Conservation (phyloP, 2,888 invertebrate genomes). For the Plagiodera versicolora region DNA sequence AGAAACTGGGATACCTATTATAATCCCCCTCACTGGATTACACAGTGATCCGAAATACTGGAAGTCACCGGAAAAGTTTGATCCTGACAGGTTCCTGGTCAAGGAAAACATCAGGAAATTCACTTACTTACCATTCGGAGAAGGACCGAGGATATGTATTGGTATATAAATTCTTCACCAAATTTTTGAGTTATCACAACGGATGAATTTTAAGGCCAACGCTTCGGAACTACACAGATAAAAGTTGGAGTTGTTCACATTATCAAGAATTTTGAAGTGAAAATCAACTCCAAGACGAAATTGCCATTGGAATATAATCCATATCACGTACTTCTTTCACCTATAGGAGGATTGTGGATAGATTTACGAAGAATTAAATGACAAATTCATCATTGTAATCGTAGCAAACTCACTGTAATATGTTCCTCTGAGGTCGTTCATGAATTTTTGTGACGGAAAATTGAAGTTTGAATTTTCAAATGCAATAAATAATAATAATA, state of each 20-base stretch:
- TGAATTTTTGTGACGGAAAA: no score
- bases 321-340: conserved; percentile 30
- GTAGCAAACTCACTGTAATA: no score
- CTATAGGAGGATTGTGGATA: conserved; percentile 39
- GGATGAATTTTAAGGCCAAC: conserved; percentile 28
- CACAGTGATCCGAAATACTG: conserved; percentile 51
- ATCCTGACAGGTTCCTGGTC: conserved; percentile 50
- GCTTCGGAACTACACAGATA: conserved; percentile 43
- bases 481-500: no score
- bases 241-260: conserved; percentile 50
- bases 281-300: conserved; percentile 39
- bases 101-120: conserved; percentile 40
- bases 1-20: conserved; percentile 43
- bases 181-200: no score
- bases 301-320: conserved; percentile 38
- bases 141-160: no score
- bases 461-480: no score
- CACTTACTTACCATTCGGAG: conserved; percentile 43
- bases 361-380: conserved; percentile 8
- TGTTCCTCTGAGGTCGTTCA: no score
- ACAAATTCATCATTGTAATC: neutral
- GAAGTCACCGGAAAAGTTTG: conserved; percentile 50
- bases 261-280: conserved; percentile 46
- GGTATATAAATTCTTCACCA: conserved; percentile 32
- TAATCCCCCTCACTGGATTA: conserved; percentile 45